Evolutionary conservation across 1,140 invertebrate species (phyloP), one percentile per base, ranked within the genome.

Genomic region (Oreohelix idahoensis): DNA sequence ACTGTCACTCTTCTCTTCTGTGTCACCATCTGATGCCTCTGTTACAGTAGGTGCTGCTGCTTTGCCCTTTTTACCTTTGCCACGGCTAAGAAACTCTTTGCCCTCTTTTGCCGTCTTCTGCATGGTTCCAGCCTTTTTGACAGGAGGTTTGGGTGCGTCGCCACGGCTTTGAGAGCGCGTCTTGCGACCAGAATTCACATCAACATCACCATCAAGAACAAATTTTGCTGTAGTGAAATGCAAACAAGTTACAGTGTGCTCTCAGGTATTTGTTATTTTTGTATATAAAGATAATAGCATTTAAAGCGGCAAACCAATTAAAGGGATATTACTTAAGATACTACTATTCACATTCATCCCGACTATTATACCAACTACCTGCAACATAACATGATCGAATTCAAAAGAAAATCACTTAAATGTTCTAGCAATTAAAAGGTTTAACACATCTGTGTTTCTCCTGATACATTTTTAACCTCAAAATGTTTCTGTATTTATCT

Each of bases 111-210:
- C 88, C 1, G 88, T 87, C 42, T 86, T 85, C 75, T 89, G 85
- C 85, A 87, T 88, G 36, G 89, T 87, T 45, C 87, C 86, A 15
- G 83, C 86, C 51, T 87, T 85, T 79, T 90, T 90, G 15, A 88
- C 81, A 0, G 85, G 35, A 1, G 89, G 85, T 81, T 88, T 89
- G 69, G 79, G 82, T 11, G 83, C 53, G 78, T 86, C 69, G 17
- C 78, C 70, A 81, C 84, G 84, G 36, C 85, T 79, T 66, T 87
- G 86, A n/a, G 88, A 89, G 51, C 88, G 63, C 17, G 87, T 88
- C 42, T 82, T 82, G 45, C 88, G 84, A 20, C 88, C 88, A 71
- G 86, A 85, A 29, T 82, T 86, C 4, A 89, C 85, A 74, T 89
- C 85, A 36, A 87, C 88, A 17, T 88, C 85, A 15, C 86, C 88